A percentile compares a stretch with the other conserved stretches of the same genome.
phyloP scores from a whole-genome alignment of 1,140 invertebrate genomes.

The Bombus fervidus region DNA sequence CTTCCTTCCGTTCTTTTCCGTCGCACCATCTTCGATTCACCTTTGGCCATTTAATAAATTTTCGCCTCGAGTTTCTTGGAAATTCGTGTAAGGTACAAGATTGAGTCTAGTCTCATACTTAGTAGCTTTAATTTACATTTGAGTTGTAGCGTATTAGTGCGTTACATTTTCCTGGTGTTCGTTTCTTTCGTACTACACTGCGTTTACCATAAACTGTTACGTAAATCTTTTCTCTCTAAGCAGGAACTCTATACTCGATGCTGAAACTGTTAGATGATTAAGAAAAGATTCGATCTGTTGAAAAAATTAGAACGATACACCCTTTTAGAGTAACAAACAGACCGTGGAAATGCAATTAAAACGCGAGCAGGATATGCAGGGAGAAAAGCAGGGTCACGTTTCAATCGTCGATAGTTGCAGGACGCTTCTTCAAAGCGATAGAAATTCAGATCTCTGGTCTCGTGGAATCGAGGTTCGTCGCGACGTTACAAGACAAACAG shows the following conservation, averaged over 20 bases:
- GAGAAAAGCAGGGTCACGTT: not conserved
- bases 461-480: conserved; percentile 18
- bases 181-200: too few relatives aligned
- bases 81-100: not conserved
- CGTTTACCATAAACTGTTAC: too few relatives aligned
- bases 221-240: too few relatives aligned
- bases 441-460: conserved; percentile 22
- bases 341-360: not conserved
- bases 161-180: too few relatives aligned
- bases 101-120: not conserved
- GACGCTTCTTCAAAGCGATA: not conserved
- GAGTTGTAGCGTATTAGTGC: not conserved
- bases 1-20: too few relatives aligned
- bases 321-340: not conserved
- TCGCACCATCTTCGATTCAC: not conserved
- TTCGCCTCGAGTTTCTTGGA: not conserved
- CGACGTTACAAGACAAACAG: conserved; percentile 45
- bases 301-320: not conserved
- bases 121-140: not conserved
- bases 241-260: not conserved
- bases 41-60: not conserved
- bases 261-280: not conserved
- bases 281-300: too few relatives aligned
- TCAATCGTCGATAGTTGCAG: not conserved
- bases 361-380: not conserved